These are phyloP conservation scores for Lutjanus erythropterus DNA, from an alignment of 2,113 vertebrate species.

Conservation along the genomic window DNA sequence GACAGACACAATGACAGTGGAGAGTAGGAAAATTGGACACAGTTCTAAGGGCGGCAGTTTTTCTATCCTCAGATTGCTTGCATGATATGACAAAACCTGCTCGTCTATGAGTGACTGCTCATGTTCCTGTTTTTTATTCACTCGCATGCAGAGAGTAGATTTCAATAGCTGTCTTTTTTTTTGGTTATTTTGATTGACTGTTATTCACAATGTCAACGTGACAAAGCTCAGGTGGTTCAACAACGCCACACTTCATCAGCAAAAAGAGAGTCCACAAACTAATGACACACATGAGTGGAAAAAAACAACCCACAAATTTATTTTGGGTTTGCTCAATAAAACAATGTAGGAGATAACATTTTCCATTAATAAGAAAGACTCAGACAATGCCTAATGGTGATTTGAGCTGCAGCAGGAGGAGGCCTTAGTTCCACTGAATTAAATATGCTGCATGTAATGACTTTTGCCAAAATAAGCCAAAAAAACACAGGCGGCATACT, in stretches of 20 bases:
- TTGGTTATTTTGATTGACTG: not conserved
- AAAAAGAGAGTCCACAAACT: not conserved
- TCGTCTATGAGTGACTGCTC: not conserved
- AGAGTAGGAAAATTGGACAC: not conserved
- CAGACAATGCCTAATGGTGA: constrained; percentile 21
- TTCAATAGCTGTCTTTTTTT: not conserved
- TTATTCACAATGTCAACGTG: not conserved
- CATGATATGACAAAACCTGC: not conserved
- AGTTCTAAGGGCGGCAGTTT: not conserved
- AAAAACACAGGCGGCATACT: constrained; percentile 21
- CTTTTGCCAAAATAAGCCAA: constrained; percentile 41
- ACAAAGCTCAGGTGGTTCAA: not conserved
- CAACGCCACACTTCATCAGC: not conserved
- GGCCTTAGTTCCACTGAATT: constrained; percentile 28
- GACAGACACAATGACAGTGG: constrained; percentile 1
- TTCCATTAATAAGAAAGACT: constrained; percentile 20
- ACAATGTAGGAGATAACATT: not conserved
- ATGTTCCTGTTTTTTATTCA: not conserved
- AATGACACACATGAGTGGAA: not conserved
- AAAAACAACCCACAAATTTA: not conserved
- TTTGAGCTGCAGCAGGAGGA: constrained; percentile 13
- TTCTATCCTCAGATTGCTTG: not conserved
- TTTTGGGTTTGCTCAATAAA: constrained; percentile 1
- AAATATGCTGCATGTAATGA: constrained; percentile 44
- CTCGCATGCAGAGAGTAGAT: not conserved